Base-by-base conservation (phyloP, 2,888 invertebrate species). In the Tinea semifulvella region DNA sequence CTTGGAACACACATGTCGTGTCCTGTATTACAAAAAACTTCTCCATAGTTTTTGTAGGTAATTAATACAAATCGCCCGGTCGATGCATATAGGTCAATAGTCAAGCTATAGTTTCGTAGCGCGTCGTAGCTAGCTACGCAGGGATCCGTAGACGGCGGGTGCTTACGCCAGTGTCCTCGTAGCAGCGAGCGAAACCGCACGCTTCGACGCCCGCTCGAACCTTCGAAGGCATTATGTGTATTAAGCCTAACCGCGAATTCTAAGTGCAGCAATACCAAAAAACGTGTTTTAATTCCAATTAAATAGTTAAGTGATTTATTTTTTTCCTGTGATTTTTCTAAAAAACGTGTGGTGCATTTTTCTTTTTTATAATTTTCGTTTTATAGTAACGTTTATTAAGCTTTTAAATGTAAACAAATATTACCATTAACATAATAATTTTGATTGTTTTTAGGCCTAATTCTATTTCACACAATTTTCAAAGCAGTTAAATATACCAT, bases 71-170 rank as follows among this genome's bases (percentile, higher is more conserved):
- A n/a, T n/a, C n/a, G n/a, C n/a, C n/a, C n/a, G n/a, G n/a, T n/a
- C n/a, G n/a, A n/a, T n/a, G n/a, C n/a, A n/a, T 22, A 22, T 5
- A n/a, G n/a, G n/a, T n/a, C n/a, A n/a, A n/a, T n/a, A n/a, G n/a
- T n/a, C n/a, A n/a, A n/a, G 11, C 36, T 22, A 40, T 40, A 40
- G 40, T 17, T 40, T 40, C 40, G 40, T 40, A 40, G 40, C 40
- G 13, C 13, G 18, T 38, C 40, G 22, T 40, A 40, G 38, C 35
- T 18, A 38, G 18, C 40, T 40, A 40, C 40, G 40, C 40, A 22
- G n/a, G 40, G 18, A 7, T 40, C 40, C 40, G 22, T 40, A 40
- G 31, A 31, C 18, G 40, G 40, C 40, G 20, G 40, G 22, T 40
- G 40, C 40, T 40, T 22, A 22, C 40, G 40, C 40, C 22, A 40